Percentiles rank a stretch among this genome's conserved stretches.
These are phyloP conservation scores for Pseudeuparius sepicola DNA, from an alignment of 2,888 invertebrate species.

Conservation along the genomic window DNA sequence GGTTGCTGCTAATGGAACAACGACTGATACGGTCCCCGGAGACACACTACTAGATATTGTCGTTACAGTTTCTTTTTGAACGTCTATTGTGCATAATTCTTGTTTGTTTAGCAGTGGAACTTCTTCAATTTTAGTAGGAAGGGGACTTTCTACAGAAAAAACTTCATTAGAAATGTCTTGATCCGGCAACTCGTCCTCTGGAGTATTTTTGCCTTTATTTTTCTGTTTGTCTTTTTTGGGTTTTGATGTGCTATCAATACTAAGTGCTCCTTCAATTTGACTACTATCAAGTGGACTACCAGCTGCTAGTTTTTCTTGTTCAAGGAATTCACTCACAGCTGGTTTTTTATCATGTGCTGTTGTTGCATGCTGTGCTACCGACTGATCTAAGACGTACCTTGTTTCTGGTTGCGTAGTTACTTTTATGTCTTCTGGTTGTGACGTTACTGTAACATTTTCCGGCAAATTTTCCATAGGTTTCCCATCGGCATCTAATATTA, in stretches of 20 bases:
- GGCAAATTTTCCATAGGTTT: slow-evolving; percentile 22
- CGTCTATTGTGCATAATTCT: too few species aligned
- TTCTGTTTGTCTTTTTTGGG: slow-evolving; percentile 23
- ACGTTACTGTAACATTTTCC: slow-evolving; percentile 17
- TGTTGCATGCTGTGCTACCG: slow-evolving; percentile 29
- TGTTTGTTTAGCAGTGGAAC: too few species aligned
- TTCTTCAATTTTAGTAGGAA: too few species aligned
- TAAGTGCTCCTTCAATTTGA: slow-evolving; percentile 33
- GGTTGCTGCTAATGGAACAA: too few species aligned
- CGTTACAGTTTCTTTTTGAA: too few species aligned
- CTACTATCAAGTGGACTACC: slow-evolving; percentile 27
- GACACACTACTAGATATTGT: too few species aligned
- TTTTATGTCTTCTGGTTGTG: too few species aligned
- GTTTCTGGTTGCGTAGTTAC: slow-evolving; percentile 34
- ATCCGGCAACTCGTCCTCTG: slow-evolving; percentile 26
- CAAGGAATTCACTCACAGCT: slow-evolving; percentile 26
- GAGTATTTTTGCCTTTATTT: slow-evolving; percentile 27
- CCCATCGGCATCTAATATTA: slow-evolving; percentile 27
- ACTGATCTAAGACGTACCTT: slow-evolving; percentile 36
- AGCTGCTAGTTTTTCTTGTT: slow-evolving; percentile 28
- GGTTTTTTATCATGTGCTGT: slow-evolving; percentile 20
- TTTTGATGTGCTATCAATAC: slow-evolving; percentile 27
- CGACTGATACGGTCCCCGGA: too few species aligned
- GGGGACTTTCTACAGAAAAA: too few species aligned
- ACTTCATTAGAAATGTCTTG: slow-evolving; percentile 9